Evolutionary conservation across 2,888 invertebrate genomes (phyloP), one percentile per base, ranked within the genome.

Genomic region (Sericinus montela): DNA sequence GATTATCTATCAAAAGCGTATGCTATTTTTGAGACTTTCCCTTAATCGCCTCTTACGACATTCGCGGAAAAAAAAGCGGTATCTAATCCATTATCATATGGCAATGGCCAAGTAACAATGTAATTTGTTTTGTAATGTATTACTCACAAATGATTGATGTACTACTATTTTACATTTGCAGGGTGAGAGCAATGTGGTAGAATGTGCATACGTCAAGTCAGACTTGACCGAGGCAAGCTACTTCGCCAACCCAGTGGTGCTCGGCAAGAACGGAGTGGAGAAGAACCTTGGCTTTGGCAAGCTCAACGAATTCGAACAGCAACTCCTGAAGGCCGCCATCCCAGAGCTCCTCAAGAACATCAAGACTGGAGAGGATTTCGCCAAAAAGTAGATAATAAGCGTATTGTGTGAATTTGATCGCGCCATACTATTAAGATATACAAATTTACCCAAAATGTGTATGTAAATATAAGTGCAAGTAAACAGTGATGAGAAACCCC

Each of bases 261-360:
- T 99, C 60, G 97, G 97, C 66, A 95, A 94, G 87, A 93, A 94
- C 73, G 99, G 99, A 42, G 83, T 98, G 5, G 95, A 96, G 75
- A 95, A 97, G 91, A 98, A 98, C 89, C 91, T 98, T 55, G 99
- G 99, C 25, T 89, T 95, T 63, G 98, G 98, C 39, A 93, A 93
- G 70, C 90, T 99, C 49, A 92, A 93, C 77, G 91, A 91, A 3
- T 99, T 91, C 80, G 99, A 99, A 78, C 74, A 91, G 73, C 89
- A 94, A 57, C 90, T 98, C 19, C 87, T 99, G 50, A 93, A 95
- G 66, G 94, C 92, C 0, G 98, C 98, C 51, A 91, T 99, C 67
- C 97, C 98, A 0, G 98, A 99, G 76, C 91, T 99, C 39, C 92
- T 96, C 80, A 96, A 95, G 77, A 98, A 98, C 88, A 98, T 99